Conservation (phyloP, 1,140 invertebrate species). For the Drosophila takahashii region DNA sequence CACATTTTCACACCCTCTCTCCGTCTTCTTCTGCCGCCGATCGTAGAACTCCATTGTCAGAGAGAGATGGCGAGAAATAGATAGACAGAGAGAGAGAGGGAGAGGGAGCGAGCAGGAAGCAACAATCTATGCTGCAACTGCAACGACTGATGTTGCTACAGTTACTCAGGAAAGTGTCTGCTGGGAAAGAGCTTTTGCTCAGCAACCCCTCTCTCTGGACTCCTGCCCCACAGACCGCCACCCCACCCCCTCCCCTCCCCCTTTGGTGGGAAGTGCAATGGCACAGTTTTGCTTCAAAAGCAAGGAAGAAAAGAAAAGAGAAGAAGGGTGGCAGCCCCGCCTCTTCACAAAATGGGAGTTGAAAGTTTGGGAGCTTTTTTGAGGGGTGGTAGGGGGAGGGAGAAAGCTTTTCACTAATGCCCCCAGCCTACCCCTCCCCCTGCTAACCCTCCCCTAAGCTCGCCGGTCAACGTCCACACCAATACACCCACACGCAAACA, state of each 20-base stretch:
- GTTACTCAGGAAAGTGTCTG: constrained; percentile 19
- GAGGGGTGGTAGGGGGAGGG: not conserved
- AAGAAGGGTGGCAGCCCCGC: constrained; percentile 11
- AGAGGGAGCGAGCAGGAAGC: constrained; percentile 40
- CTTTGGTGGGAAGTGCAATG: constrained; percentile 40
- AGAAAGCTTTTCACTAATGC: constrained; percentile 24
- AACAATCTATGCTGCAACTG: constrained; percentile 46
- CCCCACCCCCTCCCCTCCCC: not conserved
- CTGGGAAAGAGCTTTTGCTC: constrained; percentile 28
- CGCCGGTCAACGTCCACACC: constrained; percentile 33
- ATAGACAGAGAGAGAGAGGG: constrained; percentile 4
- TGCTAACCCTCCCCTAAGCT: not conserved
- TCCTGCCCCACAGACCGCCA: not conserved
- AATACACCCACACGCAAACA: constrained; percentile 4
- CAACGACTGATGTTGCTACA: constrained; percentile 6
- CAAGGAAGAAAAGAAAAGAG: not conserved
- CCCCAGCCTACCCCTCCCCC: not conserved
- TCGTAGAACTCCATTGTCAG: constrained; percentile 37
- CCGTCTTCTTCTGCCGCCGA: constrained; percentile 4
- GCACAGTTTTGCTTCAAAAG: constrained; percentile 32
- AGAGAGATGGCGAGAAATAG: constrained; percentile 12
- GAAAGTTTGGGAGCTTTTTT: constrained; percentile 2
- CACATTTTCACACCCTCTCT: constrained; percentile 18
- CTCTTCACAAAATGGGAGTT: constrained; percentile 21
- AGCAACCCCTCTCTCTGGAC: not conserved